Conservation (phyloP, 2,797 vertebrate genomes). For the Enteromius trimaculatus region DNA sequence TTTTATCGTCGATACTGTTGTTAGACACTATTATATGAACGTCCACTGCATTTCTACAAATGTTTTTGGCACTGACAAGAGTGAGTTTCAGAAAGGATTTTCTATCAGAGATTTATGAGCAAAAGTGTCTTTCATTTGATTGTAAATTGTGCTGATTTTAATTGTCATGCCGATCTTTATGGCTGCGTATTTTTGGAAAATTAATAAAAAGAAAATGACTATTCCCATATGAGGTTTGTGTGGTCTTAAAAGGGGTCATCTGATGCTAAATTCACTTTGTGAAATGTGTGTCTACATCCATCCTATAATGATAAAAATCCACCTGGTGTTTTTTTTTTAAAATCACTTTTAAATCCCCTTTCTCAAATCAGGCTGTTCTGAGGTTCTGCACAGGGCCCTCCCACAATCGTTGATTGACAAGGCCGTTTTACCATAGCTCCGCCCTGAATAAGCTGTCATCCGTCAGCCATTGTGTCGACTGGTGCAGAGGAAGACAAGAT, state of each 20-base stretch:
- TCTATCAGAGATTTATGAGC: constrained; percentile 57
- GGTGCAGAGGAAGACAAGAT: too few relatives aligned
- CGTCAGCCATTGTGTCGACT: too few relatives aligned
- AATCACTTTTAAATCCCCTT: too few relatives aligned
- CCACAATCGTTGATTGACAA: too few relatives aligned
- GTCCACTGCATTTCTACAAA: constrained; percentile 38
- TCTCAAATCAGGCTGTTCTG: too few relatives aligned
- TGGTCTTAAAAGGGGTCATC: background rate
- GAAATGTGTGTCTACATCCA: too few relatives aligned
- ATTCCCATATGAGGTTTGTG: constrained; percentile 29
- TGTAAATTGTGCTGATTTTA: constrained; percentile 66
- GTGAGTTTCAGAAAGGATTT: constrained; percentile 65
- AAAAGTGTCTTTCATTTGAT: constrained; percentile 65
- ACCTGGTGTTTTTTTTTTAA: too few relatives aligned
- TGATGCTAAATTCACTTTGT: too few relatives aligned
- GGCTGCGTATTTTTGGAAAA: constrained; percentile 69
- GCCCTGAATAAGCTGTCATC: too few relatives aligned
- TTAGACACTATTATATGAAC: constrained; percentile 44
- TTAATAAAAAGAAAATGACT: constrained; percentile 62
- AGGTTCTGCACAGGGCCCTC: too few relatives aligned
- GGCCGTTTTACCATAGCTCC: too few relatives aligned
- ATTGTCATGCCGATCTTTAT: constrained; percentile 63
- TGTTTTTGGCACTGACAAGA: constrained; percentile 58
- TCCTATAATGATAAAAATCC: too few relatives aligned
- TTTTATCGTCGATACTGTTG: constrained; percentile 61